phyloP scores from a whole-genome alignment of 1,140 invertebrate genomes.

The Grapholita molesta region DNA sequence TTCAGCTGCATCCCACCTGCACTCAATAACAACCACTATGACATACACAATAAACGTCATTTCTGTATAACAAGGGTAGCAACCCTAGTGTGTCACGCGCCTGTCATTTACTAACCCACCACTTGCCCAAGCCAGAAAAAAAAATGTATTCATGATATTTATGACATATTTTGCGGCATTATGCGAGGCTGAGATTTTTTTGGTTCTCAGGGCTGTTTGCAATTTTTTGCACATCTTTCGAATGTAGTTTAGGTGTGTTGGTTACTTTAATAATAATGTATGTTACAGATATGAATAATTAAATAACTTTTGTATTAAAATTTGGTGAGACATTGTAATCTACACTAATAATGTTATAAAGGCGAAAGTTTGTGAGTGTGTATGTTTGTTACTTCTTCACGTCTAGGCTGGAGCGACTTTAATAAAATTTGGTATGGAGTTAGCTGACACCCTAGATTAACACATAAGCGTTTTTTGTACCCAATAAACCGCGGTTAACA shows the following conservation, averaged over 20 bases:
- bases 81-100: not conserved
- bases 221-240: not conserved
- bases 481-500: no score
- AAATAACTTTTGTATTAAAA: no score
- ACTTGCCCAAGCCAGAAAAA: slow-evolving; percentile 5
- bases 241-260: not conserved
- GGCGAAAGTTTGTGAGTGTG: no score
- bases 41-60: not conserved
- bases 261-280: no score
- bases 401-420: no score
- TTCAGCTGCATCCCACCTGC: not conserved
- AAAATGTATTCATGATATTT: slow-evolving; percentile 4
- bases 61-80: not conserved
- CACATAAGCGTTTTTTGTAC: no score
- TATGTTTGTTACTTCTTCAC: no score
- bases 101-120: not conserved
- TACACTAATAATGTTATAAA: no score
- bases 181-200: not conserved
- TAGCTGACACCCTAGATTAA: no score
- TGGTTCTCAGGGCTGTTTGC: not conserved
- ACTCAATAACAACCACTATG: not conserved
- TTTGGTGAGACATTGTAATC: no score
- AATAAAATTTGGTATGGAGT: no score
- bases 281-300: no score
- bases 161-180: not conserved